Percentiles rank a stretch among this genome's conserved stretches.
phyloP scores from a whole-genome alignment of 2,888 invertebrate genomes.

The Crepidodera aurea region DNA sequence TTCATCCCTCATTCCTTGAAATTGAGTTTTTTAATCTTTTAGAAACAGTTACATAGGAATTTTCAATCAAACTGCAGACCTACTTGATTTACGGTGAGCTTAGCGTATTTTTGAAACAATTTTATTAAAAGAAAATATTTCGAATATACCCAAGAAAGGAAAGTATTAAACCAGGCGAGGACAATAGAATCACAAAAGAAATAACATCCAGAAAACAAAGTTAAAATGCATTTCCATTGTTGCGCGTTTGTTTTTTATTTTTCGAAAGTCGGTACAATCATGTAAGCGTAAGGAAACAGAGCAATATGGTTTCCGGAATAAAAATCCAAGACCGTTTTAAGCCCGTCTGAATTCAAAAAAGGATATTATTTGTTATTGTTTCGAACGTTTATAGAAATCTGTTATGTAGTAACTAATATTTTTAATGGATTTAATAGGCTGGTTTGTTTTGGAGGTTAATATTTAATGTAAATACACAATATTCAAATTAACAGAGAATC shows the following conservation, averaged over 20 bases:
- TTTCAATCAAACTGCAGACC: no score
- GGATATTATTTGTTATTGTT: no score
- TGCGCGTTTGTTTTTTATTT: not conserved
- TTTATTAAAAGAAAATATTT: not conserved
- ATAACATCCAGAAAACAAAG: constrained; percentile 5
- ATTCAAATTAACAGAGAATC: no score
- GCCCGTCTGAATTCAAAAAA: not conserved
- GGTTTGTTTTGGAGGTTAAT: no score
- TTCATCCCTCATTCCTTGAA: no score
- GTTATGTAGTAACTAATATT: no score
- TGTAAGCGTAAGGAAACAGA: not conserved
- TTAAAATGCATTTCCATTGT: constrained; percentile 6
- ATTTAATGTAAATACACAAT: no score
- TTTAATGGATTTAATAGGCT: no score
- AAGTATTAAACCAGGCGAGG: not conserved
- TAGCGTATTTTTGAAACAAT: not conserved
- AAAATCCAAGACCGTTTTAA: not conserved
- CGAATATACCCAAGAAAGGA: not conserved
- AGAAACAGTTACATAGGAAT: no score
- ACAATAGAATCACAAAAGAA: constrained; percentile 5
- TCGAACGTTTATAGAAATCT: no score
- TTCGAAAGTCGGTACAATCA: not conserved
- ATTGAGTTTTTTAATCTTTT: no score
- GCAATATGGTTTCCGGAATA: not conserved
- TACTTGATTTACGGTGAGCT: no score